phyloP scores from a whole-genome alignment of 2,888 invertebrate genomes.

The Tiliacea aurago region DNA sequence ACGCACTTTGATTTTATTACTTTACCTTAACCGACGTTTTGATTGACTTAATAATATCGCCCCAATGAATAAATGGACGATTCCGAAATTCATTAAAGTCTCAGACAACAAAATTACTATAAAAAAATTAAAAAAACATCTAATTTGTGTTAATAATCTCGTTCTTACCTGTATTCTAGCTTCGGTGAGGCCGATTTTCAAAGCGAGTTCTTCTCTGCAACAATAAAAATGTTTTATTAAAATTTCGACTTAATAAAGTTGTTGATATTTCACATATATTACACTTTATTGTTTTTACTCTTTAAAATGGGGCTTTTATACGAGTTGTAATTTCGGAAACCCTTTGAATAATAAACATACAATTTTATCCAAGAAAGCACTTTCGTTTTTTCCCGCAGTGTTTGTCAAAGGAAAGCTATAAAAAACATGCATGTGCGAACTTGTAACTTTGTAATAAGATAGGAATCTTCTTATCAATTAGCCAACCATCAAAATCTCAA shows the following conservation, averaged over 20 bases:
- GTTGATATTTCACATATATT: conserved; percentile 42
- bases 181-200: conserved; percentile 98
- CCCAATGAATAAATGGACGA: conserved; percentile 56
- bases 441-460: background rate
- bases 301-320: conserved; percentile 10
- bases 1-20: conserved; percentile 66
- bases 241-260: conserved; percentile 31
- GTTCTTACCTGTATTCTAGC: conserved; percentile 97
- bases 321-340: conserved; percentile 3
- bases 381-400: background rate
- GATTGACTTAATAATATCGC: conserved; percentile 61
- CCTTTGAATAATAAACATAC: conserved; percentile 11
- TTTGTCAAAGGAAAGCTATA: background rate
- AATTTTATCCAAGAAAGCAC: background rate
- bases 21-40: conserved; percentile 57
- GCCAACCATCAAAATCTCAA: background rate
- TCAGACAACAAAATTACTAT: conserved; percentile 28
- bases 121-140: conserved; percentile 13
- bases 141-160: conserved; percentile 51
- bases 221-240: conserved; percentile 73
- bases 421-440: background rate
- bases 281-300: conserved; percentile 33
- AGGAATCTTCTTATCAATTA: background rate
- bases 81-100: conserved; percentile 44
- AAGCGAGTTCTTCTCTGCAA: conserved; percentile 97